These are phyloP conservation scores for Dipodomys merriami DNA, from an alignment of 2,113 vertebrate species.

Conservation along the genomic window DNA sequence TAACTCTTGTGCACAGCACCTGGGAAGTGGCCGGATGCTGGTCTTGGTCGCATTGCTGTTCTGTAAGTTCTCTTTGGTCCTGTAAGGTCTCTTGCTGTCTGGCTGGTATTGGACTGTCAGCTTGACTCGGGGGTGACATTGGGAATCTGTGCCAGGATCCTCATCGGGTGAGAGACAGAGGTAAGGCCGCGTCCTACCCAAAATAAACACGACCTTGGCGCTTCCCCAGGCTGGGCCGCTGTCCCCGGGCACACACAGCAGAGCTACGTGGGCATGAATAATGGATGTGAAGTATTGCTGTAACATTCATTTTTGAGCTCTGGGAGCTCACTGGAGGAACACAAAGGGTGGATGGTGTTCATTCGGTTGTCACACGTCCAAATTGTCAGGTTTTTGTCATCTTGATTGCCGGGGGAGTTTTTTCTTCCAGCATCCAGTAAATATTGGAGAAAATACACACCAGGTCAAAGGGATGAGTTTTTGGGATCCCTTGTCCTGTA, in stretches of 20 bases:
- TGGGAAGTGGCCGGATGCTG: not conserved
- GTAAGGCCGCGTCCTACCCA: constrained; percentile 54
- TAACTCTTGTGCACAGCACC: not conserved
- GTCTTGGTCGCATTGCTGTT: not conserved
- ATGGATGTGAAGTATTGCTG: constrained; percentile 31
- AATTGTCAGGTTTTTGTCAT: constrained; percentile 42
- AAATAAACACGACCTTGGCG: constrained; percentile 76
- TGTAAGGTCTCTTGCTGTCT: constrained; percentile 42
- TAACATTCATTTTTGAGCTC: constrained; percentile 42
- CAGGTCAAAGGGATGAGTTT: not conserved
- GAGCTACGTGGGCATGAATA: constrained; percentile 66
- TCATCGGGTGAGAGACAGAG: constrained; percentile 20
- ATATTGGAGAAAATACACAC: not conserved
- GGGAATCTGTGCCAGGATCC: constrained; percentile 45
- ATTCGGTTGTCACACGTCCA: constrained; percentile 29
- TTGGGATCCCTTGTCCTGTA: not conserved
- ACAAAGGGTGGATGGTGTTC: not conserved
- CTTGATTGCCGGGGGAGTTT: not conserved
- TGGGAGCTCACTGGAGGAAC: constrained; percentile 42
- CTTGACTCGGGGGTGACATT: constrained; percentile 34
- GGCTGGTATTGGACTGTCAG: constrained; percentile 37
- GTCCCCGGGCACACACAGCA: constrained; percentile 47
- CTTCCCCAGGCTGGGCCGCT: constrained; percentile 47
- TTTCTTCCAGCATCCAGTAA: not conserved
- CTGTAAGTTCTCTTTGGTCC: not conserved